Conservation (phyloP, 2,797 vertebrate species). For the Coregonus suidteri region DNA sequence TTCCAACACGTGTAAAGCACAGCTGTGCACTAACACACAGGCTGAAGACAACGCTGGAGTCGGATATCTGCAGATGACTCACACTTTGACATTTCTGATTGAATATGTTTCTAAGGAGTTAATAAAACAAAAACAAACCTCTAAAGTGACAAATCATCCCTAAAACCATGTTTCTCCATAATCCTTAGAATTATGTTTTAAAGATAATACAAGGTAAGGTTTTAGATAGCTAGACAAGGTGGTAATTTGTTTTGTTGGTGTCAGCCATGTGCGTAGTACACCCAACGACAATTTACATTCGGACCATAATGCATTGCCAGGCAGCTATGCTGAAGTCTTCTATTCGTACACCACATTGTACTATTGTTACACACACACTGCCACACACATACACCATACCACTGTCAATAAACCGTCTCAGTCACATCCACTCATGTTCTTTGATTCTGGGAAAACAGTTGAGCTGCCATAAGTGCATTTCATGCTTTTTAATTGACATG, state of each 20-base stretch:
- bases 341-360: not conserved
- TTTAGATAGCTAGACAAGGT: not conserved
- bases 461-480: constrained; percentile 66
- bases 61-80: not conserved
- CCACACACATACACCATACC: not conserved
- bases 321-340: not conserved
- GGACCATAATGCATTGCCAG: not conserved
- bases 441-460: constrained; percentile 35
- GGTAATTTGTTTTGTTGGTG: not conserved
- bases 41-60: not conserved
- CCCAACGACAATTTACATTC: not conserved
- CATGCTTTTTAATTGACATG: constrained; percentile 74
- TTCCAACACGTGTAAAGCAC: constrained; percentile 53
- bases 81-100: not conserved
- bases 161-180: not conserved
- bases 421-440: constrained; percentile 9
- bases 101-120: not conserved
- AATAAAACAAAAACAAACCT: not conserved
- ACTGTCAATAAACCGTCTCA: not conserved
- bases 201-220: not conserved
- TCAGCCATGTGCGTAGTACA: not conserved
- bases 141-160: not conserved
- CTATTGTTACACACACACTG: not conserved
- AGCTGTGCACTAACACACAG: constrained; percentile 44
- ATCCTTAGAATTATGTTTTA: not conserved